Conservation (phyloP, 2,113 vertebrate genomes). For the Paramisgurnus dabryanus region DNA sequence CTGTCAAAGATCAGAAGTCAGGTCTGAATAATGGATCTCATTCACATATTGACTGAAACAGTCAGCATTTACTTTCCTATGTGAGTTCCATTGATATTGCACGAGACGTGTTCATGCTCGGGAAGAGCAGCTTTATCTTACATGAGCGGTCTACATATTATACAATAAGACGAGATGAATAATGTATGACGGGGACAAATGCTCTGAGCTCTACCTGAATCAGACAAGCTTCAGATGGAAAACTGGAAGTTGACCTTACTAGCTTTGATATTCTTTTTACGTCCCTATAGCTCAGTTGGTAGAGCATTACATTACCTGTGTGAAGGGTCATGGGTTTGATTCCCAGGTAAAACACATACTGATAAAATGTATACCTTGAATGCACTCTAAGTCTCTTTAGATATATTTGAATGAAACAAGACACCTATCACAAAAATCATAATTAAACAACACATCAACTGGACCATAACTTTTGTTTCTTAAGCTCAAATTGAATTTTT, state of each 20-base stretch:
- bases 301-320: too few species aligned
- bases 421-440: too few species aligned
- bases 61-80: conserved; percentile 4
- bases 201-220: conserved; percentile 9
- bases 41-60: not conserved
- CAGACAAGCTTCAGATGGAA: conserved; percentile 14
- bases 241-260: conserved; percentile 12
- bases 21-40: conserved; percentile 23
- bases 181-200: not conserved
- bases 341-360: too few species aligned
- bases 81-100: not conserved
- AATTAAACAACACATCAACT: too few species aligned
- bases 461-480: too few species aligned
- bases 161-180: not conserved
- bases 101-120: not conserved
- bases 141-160: not conserved
- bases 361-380: too few species aligned
- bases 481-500: too few species aligned
- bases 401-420: too few species aligned
- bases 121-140: not conserved
- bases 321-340: too few species aligned
- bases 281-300: conserved; percentile 16
- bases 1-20: conserved; percentile 41
- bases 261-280: conserved; percentile 36
- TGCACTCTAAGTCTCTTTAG: too few species aligned